Evolutionary conservation across 2,888 invertebrate species (phyloP), one percentile per base, ranked within the genome.

Genomic region (Amblyjoppa proteus): DNA sequence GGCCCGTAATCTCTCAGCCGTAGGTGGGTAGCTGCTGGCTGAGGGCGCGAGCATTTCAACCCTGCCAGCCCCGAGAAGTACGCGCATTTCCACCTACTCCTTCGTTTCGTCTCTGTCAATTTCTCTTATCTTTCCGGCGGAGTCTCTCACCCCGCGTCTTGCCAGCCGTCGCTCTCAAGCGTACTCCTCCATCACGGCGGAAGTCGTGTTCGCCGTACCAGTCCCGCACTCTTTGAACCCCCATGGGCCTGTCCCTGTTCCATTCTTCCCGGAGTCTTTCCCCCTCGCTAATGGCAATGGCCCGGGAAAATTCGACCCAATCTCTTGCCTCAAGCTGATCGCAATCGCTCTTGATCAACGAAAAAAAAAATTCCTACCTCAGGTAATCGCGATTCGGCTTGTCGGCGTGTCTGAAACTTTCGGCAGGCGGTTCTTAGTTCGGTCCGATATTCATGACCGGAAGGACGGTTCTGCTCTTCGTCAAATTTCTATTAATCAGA

Each of bases 101-200:
- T 86, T 87, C 87, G 85, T 83, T 87, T 87, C 84, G 80, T 85
- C 84, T 87, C 85, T 86, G 84, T 87, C 89, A 87, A 86, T 87
- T 88, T 84, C 80, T 70, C 83, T 87, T 84, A 86, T 87, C 87
- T 88, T 82, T 79, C 79, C 68, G 53, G 25, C 51, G 70, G 73
- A 70, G 83, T 78, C 34, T 64, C 75, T 83, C 76, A 38, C 66
- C 58, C 25, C 56, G 25, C 82, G 41, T 3, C 38, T 64, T 31
- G 31, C 64, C 73, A 71, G 20, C 66, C 45, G 53, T 80, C 56
- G 45, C 68, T 69, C 77, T 75, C 41, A 7, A 31, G 58, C 73
- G 38, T 69, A 80, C 61, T 61, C 51, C 51, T 51, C 73, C 76
- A 81, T 53, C 58, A 41, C 64, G 49, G 56, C 45, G 71, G 38